phyloP scores from a whole-genome alignment of 2,888 invertebrate genomes.

The Drosophila anceps region DNA sequence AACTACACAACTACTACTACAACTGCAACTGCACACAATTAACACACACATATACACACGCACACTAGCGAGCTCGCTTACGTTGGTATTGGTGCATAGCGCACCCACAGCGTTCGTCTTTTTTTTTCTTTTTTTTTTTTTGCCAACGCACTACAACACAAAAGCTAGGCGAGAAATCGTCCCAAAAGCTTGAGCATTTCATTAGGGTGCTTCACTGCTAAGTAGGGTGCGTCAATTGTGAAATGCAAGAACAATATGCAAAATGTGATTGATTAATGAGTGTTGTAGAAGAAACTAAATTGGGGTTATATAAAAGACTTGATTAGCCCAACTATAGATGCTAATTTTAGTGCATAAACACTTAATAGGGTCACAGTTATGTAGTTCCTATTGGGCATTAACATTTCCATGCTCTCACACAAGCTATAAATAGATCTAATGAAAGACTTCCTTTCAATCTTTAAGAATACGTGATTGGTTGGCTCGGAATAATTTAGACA shows the following conservation, averaged over 20 bases:
- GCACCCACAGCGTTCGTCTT: constrained; percentile 56
- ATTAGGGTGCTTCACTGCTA: constrained; percentile 47
- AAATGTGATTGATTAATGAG: neutral
- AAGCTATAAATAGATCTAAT: constrained; percentile 1
- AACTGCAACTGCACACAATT: constrained; percentile 59
- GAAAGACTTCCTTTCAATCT: neutral
- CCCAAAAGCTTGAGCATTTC: constrained; percentile 55
- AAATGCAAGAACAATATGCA: neutral
- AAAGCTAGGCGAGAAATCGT: constrained; percentile 47
- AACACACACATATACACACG: constrained; percentile 20
- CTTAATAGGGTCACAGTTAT: neutral
- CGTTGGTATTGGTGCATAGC: constrained; percentile 26
- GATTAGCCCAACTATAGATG: neutral
- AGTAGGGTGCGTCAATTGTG: constrained; percentile 40
- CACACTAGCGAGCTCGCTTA: constrained; percentile 13
- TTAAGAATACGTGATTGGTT: constrained; percentile 18
- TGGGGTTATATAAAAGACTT: neutral
- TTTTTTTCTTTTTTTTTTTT: too few relatives aligned
- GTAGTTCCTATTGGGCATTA: neutral
- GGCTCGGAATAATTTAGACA: constrained; percentile 58
- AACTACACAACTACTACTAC: constrained; percentile 25
- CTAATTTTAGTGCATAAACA: neutral
- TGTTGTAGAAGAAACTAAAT: neutral
- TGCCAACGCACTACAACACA: constrained; percentile 6
- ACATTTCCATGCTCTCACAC: neutral